Percentiles rank a stretch among this genome's conserved stretches.
Evolutionary conservation across 2,888 invertebrate genomes (phyloP).

Genomic region (Cheilosia grossa): DNA sequence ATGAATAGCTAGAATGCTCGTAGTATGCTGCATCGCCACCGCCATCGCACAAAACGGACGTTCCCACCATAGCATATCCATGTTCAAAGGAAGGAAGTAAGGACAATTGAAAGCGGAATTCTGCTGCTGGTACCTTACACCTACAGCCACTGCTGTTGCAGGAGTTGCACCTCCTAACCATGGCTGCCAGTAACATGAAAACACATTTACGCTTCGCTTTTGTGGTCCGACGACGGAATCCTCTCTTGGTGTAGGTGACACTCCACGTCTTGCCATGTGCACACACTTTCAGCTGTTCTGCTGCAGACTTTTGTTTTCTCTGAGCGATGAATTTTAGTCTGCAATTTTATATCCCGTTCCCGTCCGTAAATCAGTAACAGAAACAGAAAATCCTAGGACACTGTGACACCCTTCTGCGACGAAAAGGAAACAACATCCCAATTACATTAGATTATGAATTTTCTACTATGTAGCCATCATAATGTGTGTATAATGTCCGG

Average conservation of each 20-base stretch:
- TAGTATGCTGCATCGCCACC: not conserved
- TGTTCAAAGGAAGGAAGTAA: slow-evolving; percentile 62
- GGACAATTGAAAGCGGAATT: slow-evolving; percentile 69
- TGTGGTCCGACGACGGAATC: slow-evolving; percentile 60
- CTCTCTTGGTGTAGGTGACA: slow-evolving; percentile 13
- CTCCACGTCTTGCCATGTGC: slow-evolving; percentile 36
- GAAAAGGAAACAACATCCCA: slow-evolving; percentile 49
- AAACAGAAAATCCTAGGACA: not conserved
- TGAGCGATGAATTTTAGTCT: slow-evolving; percentile 9
- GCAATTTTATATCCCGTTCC: slow-evolving; percentile 2
- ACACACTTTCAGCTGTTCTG: slow-evolving; percentile 6
- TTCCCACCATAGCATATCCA: slow-evolving; percentile 18
- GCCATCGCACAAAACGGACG: not conserved
- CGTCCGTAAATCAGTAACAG: slow-evolving; percentile 29
- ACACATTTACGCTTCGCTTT: slow-evolving; percentile 67
- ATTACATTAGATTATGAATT: slow-evolving; percentile 68
- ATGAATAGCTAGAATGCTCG: slow-evolving; percentile 31
- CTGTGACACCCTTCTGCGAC: not conserved
- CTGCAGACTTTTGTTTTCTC: slow-evolving; percentile 6
- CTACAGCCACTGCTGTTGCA: slow-evolving; percentile 28
- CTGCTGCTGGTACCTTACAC: slow-evolving; percentile 29
- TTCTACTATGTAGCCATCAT: slow-evolving; percentile 38
- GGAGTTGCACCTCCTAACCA: slow-evolving; percentile 39
- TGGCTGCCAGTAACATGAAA: slow-evolving; percentile 67
- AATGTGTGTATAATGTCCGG: slow-evolving; percentile 34